Percentiles rank a stretch among this genome's conserved stretches.
These are phyloP conservation scores for Polypedilum pembai DNA, from an alignment of 1,140 invertebrate species.

Conservation along the genomic window DNA sequence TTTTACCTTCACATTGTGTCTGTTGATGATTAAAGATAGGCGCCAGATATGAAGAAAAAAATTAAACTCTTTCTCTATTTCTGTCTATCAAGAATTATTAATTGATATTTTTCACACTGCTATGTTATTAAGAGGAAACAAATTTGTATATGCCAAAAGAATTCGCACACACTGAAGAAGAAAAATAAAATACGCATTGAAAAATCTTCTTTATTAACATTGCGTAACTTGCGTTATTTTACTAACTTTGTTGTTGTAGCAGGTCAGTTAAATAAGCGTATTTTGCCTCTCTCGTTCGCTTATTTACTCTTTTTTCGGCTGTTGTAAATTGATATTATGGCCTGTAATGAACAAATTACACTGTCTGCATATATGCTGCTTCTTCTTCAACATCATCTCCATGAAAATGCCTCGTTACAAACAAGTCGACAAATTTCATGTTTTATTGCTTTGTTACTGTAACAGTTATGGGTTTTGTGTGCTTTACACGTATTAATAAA, in stretches of 20 bases:
- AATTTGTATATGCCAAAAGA: not conserved
- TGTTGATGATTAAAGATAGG: not conserved
- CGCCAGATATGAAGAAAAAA: not conserved
- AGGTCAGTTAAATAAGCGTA: not conserved
- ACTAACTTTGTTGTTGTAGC: conserved; percentile 21
- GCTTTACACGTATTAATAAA: too few relatives aligned
- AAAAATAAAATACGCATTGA: not conserved
- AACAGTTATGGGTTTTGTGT: too few relatives aligned
- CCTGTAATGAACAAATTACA: conserved; percentile 1
- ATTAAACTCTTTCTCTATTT: not conserved
- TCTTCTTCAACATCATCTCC: not conserved
- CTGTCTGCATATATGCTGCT: not conserved
- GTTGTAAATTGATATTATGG: conserved; percentile 18
- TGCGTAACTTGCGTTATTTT: conserved; percentile 20
- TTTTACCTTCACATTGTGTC: conserved; percentile 7
- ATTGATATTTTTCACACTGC: too few relatives aligned
- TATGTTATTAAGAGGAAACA: not conserved
- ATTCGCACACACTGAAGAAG: not conserved
- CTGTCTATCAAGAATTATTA: not conserved
- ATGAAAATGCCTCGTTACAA: too few relatives aligned
- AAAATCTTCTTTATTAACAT: conserved; percentile 3
- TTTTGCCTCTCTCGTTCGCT: not conserved
- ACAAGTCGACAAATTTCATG: too few relatives aligned
- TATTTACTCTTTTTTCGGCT: not conserved
- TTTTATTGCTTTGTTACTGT: too few relatives aligned